Percentiles rank a stretch among this genome's conserved stretches.
Evolutionary conservation across 2,888 invertebrate genomes (phyloP).

Genomic region (Koerneria pararmatus): DNA sequence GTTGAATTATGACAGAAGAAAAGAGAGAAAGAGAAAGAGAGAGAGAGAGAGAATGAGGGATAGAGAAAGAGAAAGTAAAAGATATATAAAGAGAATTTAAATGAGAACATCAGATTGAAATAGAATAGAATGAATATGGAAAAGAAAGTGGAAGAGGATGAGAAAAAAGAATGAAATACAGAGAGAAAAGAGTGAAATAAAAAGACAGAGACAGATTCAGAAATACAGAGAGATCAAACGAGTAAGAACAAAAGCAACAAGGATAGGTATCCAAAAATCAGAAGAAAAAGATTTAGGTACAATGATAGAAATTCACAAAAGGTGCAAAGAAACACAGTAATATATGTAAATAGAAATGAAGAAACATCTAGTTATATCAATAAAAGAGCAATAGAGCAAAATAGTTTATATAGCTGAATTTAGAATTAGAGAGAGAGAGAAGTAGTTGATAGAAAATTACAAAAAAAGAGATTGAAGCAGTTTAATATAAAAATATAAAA

Average conservation of each 20-base stretch:
- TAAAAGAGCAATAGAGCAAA: no score
- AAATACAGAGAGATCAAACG: background rate
- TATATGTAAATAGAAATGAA: background rate
- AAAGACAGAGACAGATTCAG: background rate
- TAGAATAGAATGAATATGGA: constrained; percentile 12
- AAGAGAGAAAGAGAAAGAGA: background rate
- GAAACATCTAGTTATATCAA: background rate
- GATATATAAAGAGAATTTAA: background rate
- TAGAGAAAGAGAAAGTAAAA: background rate
- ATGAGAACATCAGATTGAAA: background rate
- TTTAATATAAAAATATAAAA: no score
- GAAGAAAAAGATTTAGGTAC: no score
- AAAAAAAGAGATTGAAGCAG: no score
- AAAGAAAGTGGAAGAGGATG: constrained; percentile 5
- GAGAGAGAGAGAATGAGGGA: constrained; percentile 9
- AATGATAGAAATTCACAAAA: background rate
- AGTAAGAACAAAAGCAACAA: background rate
- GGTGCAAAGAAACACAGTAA: no score
- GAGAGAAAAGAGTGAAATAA: background rate
- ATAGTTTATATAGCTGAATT: no score
- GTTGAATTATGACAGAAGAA: background rate
- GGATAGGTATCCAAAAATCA: no score
- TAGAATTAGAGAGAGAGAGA: no score
- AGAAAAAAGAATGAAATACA: background rate
- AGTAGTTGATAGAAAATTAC: no score